Evolutionary conservation across 2,888 invertebrate species (phyloP).

Genomic region (Amblyjoppa proteus): DNA sequence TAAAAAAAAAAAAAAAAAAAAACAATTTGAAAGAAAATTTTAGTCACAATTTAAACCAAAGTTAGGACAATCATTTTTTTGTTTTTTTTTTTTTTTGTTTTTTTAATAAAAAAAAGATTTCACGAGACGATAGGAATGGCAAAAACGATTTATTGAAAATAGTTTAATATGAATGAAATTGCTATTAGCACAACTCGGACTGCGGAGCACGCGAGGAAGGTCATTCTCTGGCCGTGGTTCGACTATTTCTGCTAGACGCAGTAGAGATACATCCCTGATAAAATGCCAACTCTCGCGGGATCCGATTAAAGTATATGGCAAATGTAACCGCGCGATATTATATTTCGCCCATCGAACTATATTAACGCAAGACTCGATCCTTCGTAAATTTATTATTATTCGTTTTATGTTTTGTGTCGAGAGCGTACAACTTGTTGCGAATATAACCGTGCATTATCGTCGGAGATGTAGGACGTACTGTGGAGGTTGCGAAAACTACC

Average conservation of each 20-base stretch:
- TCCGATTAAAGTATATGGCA: background rate
- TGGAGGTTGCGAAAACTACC: background rate
- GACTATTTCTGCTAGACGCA: conserved; percentile 18
- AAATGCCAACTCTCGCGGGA: conserved; percentile 11
- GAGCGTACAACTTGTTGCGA: no score
- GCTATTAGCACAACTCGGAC: background rate
- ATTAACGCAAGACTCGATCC: no score
- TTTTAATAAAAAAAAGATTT: background rate
- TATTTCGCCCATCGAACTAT: background rate
- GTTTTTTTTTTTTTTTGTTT: background rate
- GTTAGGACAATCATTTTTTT: no score
- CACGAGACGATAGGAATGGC: background rate
- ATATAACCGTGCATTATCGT: no score
- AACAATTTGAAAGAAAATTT: no score
- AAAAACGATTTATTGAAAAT: background rate
- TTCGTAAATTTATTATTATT: background rate
- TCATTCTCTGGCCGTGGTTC: conserved; percentile 4
- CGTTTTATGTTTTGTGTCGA: background rate
- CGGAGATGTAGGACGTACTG: no score
- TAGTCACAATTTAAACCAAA: no score
- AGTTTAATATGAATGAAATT: background rate
- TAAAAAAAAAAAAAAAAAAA: background rate
- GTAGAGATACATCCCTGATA: conserved; percentile 11
- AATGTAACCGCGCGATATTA: background rate
- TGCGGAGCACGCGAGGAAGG: conserved; percentile 12